Evolutionary conservation across 2,113 vertebrate species (phyloP).

Genomic region (Anolis carolinensis): DNA sequence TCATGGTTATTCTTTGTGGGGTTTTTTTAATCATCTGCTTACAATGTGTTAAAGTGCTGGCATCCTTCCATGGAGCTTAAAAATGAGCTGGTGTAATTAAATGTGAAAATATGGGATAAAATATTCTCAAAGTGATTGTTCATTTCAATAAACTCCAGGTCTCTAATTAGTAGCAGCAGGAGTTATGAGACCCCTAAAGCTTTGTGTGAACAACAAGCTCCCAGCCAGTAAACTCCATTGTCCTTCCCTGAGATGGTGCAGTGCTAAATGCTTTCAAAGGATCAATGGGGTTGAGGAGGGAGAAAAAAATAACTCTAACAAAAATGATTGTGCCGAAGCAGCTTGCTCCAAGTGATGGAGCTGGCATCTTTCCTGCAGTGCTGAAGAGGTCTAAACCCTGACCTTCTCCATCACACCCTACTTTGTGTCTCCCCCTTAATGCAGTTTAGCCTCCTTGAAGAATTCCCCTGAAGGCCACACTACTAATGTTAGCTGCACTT

Average conservation of each 20-base stretch:
- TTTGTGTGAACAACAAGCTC: conserved; percentile 13
- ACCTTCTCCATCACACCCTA: conserved; percentile 18
- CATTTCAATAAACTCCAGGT: conserved; percentile 31
- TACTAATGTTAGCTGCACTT: conserved; percentile 37
- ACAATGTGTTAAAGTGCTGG: conserved; percentile 19
- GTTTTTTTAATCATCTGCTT: background rate
- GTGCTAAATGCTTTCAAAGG: conserved; percentile 12
- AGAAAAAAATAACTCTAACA: background rate
- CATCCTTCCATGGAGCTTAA: conserved; percentile 38
- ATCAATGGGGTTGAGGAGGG: background rate
- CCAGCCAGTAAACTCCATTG: background rate
- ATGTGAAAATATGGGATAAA: conserved; percentile 28
- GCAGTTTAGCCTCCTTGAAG: background rate
- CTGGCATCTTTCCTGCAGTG: background rate
- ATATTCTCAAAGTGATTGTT: conserved; percentile 32
- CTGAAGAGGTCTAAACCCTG: background rate
- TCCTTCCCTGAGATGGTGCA: conserved; percentile 1
- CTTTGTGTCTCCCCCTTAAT: background rate
- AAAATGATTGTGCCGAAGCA: background rate
- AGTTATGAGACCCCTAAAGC: conserved; percentile 17
- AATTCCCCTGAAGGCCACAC: conserved; percentile 21
- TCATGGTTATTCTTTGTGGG: background rate
- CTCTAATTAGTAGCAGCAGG: conserved; percentile 36
- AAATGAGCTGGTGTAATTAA: conserved; percentile 37
- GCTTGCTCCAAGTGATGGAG: background rate